Conservation (phyloP, 2,888 invertebrate species). For the Brachyptera risi region DNA sequence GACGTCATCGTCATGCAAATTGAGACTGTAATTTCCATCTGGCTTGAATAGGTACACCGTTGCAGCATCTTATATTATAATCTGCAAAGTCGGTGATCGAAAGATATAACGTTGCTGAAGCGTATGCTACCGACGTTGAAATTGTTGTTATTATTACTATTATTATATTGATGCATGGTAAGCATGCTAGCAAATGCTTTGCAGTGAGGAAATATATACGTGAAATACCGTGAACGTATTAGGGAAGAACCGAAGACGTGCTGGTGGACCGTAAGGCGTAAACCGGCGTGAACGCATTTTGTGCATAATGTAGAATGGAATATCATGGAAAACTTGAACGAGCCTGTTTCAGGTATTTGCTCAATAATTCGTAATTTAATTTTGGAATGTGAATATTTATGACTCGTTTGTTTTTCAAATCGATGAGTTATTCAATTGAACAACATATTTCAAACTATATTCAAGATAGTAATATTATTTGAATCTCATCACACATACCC, state of each 20-base stretch:
- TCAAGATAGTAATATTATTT: too few species aligned
- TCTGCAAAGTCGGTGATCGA: not conserved
- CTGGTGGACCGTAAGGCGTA: too few species aligned
- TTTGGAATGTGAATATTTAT: too few species aligned
- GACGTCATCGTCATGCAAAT: constrained; percentile 28
- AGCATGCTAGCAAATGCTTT: constrained; percentile 14
- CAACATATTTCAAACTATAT: too few species aligned
- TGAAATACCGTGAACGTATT: constrained; percentile 12
- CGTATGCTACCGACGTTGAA: not conserved
- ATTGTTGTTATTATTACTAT: constrained; percentile 22
- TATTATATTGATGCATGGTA: constrained; percentile 22
- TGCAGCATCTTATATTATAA: constrained; percentile 2
- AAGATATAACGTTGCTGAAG: not conserved
- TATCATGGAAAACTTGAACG: not conserved
- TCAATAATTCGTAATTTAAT: too few species aligned
- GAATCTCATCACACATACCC: too few species aligned
- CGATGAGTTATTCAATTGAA: too few species aligned
- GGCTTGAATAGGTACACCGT: constrained; percentile 1
- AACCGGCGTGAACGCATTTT: too few species aligned
- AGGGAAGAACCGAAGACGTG: too few species aligned
- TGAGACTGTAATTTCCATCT: constrained; percentile 27
- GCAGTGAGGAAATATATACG: constrained; percentile 17
- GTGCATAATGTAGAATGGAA: too few species aligned
- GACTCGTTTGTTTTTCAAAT: too few species aligned
- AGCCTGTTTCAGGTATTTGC: too few species aligned